Evolutionary conservation across 2,113 vertebrate genomes (phyloP), one percentile per base, ranked within the genome.

Genomic region (Percopsis transmontana): DNA sequence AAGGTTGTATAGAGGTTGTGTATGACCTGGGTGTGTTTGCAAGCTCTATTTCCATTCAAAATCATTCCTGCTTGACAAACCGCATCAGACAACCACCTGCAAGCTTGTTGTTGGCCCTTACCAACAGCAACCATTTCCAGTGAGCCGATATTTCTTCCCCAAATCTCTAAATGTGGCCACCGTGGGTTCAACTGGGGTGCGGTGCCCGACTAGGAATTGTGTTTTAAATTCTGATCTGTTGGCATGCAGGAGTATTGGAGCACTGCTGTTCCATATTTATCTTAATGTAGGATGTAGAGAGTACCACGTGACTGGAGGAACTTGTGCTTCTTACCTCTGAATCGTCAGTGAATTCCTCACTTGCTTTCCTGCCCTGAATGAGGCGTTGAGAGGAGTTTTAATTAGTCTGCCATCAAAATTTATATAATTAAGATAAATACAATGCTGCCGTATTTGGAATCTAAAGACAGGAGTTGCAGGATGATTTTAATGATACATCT

Each of bases 281-380:
- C 1, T 38, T 33, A 2, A 57, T 33, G 18, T 38, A 1, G 45
- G 45, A 48, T 5, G 15, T 3, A 44, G 15, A 44, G 12, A 16
- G 10, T 2, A 14, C 42, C 11, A 15, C 10, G 48, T 16, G 66
- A 39, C 51, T 19, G 66, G 20, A 54, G 41, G 12, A 1, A 38
- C 2, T 1, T 44, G 16, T 27, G 33, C 56, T 9, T 64, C 88
- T 93, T 95, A 99, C 97, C 94, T 98, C 97, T 18, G 97, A 99
- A 16, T 99, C 96, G 90, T 98, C 96, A 53, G 95, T 94, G 70
- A 94, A 96, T 80, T 97, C 96, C 52, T 96, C 96, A 77, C 90
- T 91, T 72, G 88, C 84, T 65, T 90, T 92, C 15, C 74, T 87
- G 73, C 83, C 94, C 96, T 98, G 85, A 44, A 94, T 90, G 66